Base-by-base conservation (phyloP, 2,888 invertebrate species). In the Gymnosoma rotundatum region DNA sequence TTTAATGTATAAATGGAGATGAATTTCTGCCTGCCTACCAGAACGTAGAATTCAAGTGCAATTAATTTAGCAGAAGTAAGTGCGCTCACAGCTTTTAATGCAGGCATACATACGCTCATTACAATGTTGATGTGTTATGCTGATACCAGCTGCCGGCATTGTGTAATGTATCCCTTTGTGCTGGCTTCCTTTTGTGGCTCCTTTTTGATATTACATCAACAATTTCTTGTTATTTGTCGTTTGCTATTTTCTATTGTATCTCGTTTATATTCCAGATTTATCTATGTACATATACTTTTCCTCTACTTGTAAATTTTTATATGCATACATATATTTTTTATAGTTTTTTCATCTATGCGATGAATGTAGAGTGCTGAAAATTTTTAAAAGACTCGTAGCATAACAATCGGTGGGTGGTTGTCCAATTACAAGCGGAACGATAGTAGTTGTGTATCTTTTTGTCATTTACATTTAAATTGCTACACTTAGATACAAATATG, bases 31-130 rank as follows among this genome's bases (percentile, higher is more conserved):
- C 21, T 54, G 64, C 60, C 48, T 48, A 63, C 72, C 52, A 52
- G 74, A 60, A 70, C 70, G 21, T 36, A 83, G 60, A 74, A 83
- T 76, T 81, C 83, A 84, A 86, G 81, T 81, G 83, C 86, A 86
- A 86, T 86, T 86, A 86, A 86, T 86, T 83, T 86, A 83, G 86
- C 86, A 84, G 83, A 84, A 86, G 84, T 83, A 83, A 86, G 84
- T 83, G 82, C 84, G 78, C 83, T 81, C 83, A 78, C 52, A 84
- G 58, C 72, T 79, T 79, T 86, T 83, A 83, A 54, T 52, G 66
- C 50, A 66, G 10, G 42, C 74, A 54, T 52, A 61, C 74, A 54
- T 52, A 61, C 48, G 58, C 78, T 54, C 69, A 70, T 78, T 74
- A 72, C 52, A 2, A 25, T 52, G 67, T 42, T 45, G 66, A 60